Conservation (phyloP, 2,888 invertebrate species). For the Rotaria sp. region DNA sequence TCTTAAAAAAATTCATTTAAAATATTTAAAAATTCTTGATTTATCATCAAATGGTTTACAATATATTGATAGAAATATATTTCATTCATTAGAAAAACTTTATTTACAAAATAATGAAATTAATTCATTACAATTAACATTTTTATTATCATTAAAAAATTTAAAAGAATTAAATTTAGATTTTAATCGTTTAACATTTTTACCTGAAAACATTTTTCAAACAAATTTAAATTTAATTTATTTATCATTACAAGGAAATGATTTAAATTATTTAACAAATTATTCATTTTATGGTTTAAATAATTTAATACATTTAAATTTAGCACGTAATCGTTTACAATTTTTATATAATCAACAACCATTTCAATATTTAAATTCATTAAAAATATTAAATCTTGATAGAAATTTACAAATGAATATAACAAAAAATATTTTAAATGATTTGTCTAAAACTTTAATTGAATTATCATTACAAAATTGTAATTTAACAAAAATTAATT, state of each 20-base stretch:
- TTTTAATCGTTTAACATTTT: conserved; percentile 32
- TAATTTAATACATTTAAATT: conserved; percentile 34
- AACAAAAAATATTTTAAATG: not conserved
- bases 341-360: not conserved
- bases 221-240: not conserved
- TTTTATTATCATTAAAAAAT: conserved; percentile 23
- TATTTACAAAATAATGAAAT: conserved; percentile 39
- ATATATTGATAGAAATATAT: not conserved
- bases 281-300: conserved; percentile 15
- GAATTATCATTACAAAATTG: conserved; percentile 25
- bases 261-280: not conserved
- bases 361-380: not conserved
- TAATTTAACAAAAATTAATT: not conserved
- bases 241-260: conserved; percentile 37
- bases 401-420: conserved; percentile 25
- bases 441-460: not conserved
- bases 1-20: conserved; percentile 24
- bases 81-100: conserved; percentile 8
- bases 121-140: conserved; percentile 36
- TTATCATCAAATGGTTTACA: conserved; percentile 29
- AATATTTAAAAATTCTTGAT: conserved; percentile 9
- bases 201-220: conserved; percentile 33
- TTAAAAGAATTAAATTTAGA: conserved; percentile 34
- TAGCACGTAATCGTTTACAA: conserved; percentile 33
- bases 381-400: conserved; percentile 33